Conservation (phyloP, 2,113 vertebrate genomes). For the Phasianus colchicus region DNA sequence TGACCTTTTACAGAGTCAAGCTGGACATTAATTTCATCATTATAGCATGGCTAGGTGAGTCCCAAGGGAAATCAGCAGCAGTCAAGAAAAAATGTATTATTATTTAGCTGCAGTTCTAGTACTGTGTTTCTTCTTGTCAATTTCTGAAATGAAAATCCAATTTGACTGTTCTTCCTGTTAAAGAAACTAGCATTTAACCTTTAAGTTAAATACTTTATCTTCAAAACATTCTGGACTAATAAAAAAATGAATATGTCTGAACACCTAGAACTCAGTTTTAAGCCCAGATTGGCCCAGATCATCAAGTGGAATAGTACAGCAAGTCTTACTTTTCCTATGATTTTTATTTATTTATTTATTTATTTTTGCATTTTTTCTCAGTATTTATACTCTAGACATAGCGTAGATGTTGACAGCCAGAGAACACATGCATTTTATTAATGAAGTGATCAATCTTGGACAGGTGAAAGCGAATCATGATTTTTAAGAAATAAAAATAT, state of each 20-base stretch:
- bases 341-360: too few species aligned
- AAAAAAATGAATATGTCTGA: rapidly evolving
- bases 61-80: not conserved
- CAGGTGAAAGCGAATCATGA: not conserved
- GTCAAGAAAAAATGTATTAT: not conserved
- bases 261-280: not conserved
- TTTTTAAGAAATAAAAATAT: not conserved
- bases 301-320: not conserved
- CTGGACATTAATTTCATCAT: slow-evolving; percentile 10
- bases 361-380: not conserved
- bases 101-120: not conserved
- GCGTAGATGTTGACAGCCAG: not conserved
- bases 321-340: not conserved
- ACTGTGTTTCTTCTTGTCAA: not conserved
- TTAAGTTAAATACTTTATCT: not conserved
- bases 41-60: not conserved
- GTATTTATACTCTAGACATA: not conserved
- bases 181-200: not conserved
- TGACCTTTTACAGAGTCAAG: slow-evolving; percentile 30
- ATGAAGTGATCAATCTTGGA: not conserved
- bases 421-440: not conserved
- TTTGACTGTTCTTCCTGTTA: not conserved
- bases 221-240: not conserved
- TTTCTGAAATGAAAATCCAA: slow-evolving; percentile 19
- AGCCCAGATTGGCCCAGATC: not conserved